Percentiles rank a stretch among this genome's conserved stretches.
Evolutionary conservation across 2,888 invertebrate species (phyloP).

Genomic region (Drosophila mettleri): DNA sequence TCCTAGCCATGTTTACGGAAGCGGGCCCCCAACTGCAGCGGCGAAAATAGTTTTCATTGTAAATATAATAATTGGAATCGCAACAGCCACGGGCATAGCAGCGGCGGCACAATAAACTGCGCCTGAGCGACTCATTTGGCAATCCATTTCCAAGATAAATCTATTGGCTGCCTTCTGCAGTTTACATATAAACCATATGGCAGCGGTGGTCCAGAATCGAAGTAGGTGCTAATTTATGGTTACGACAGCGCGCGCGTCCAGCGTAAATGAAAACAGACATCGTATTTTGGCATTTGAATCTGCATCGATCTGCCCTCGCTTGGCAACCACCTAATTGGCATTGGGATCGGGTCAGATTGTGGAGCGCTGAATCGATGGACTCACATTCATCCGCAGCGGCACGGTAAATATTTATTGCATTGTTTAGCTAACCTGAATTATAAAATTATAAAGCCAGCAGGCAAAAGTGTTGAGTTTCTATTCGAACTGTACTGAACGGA

Average conservation of each 20-base stretch:
- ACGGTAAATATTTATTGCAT: slow-evolving; percentile 60
- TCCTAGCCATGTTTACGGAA: slow-evolving; percentile 65
- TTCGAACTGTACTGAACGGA: slow-evolving; percentile 1
- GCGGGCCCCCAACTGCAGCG: slow-evolving; percentile 19
- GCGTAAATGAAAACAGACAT: slow-evolving; percentile 17
- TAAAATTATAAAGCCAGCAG: slow-evolving; percentile 59
- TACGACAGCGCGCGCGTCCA: slow-evolving; percentile 60
- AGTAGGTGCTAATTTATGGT: slow-evolving; percentile 71
- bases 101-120: slow-evolving; percentile 28
- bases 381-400: slow-evolving; percentile 49
- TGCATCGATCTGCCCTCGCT: slow-evolving; percentile 39
- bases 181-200: slow-evolving; percentile 66
- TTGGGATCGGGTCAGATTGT: slow-evolving; percentile 13
- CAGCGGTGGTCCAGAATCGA: slow-evolving; percentile 47
- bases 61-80: slow-evolving; percentile 56
- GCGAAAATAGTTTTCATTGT: slow-evolving; percentile 49
- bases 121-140: slow-evolving; percentile 59
- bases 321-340: slow-evolving; percentile 51
- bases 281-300: slow-evolving; percentile 59
- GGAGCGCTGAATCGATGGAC: not conserved
- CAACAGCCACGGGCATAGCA: slow-evolving; percentile 8
- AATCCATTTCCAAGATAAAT: slow-evolving; percentile 69
- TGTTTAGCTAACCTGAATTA: slow-evolving; percentile 76
- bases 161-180: slow-evolving; percentile 63
- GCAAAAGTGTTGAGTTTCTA: slow-evolving; percentile 16